A percentile compares a stretch with the other conserved stretches of the same genome.
These are phyloP conservation scores for Ectemnius cavifrons DNA, from an alignment of 2,888 invertebrate genomes.

Conservation along the genomic window DNA sequence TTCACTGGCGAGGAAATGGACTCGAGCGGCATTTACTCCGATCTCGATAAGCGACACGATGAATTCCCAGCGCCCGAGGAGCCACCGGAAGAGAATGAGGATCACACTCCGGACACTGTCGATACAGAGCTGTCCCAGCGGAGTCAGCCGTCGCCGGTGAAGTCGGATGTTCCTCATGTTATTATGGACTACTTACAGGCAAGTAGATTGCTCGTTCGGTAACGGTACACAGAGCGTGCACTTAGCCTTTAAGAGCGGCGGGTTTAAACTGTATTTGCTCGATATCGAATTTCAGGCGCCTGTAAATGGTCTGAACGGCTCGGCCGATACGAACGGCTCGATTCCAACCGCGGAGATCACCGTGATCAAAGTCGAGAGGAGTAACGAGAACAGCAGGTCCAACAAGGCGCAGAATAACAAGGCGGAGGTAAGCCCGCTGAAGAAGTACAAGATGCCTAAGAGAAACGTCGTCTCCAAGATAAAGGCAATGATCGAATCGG, in stretches of 20 bases:
- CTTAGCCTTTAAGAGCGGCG: too few species aligned
- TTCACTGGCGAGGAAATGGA: constrained; percentile 89
- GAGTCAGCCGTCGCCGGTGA: constrained; percentile 76
- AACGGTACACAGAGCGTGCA: too few species aligned
- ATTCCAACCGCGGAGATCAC: constrained; percentile 62
- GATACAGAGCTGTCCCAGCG: constrained; percentile 81
- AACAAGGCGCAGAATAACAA: constrained; percentile 51
- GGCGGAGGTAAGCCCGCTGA: constrained; percentile 75
- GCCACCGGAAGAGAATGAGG: constrained; percentile 73
- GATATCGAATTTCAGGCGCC: constrained; percentile 47
- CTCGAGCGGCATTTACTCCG: constrained; percentile 93
- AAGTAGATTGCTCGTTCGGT: constrained; percentile 17
- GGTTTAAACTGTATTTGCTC: background rate
- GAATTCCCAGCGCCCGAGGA: constrained; percentile 78
- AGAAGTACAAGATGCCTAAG: constrained; percentile 89
- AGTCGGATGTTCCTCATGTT: constrained; percentile 71
- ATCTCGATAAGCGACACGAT: constrained; percentile 88
- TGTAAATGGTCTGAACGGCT: constrained; percentile 49
- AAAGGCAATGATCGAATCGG: constrained; percentile 84
- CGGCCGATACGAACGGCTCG: constrained; percentile 59
- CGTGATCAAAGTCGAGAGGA: constrained; percentile 63
- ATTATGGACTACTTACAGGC: constrained; percentile 69
- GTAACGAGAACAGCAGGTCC: constrained; percentile 51
- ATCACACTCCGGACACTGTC: constrained; percentile 81
- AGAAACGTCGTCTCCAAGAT: constrained; percentile 88